phyloP scores from a whole-genome alignment of 2,797 vertebrate species.

The Catamblyrhynchus diadema region DNA sequence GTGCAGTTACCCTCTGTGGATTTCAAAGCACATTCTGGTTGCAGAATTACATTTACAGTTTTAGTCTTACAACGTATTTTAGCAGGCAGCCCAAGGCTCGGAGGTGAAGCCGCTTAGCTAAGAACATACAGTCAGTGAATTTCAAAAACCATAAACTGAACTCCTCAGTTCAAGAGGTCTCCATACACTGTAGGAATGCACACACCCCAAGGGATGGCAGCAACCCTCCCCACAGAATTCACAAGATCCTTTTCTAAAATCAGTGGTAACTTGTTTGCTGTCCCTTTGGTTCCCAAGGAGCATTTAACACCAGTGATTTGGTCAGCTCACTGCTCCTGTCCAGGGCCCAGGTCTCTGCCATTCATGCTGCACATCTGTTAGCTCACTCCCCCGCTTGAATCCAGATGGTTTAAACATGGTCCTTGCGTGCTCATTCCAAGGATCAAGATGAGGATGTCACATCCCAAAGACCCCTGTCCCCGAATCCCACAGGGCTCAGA shows the following conservation, averaged over 20 bases:
- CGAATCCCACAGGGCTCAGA: background rate
- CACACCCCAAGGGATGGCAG: background rate
- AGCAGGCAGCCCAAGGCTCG: background rate
- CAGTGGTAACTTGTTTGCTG: background rate
- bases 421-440: background rate
- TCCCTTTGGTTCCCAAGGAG: background rate
- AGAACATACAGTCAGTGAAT: background rate
- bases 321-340: background rate
- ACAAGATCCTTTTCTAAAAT: background rate
- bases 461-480: background rate
- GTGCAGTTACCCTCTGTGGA: background rate
- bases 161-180: background rate
- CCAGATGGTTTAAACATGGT: rapidly evolving
- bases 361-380: background rate
- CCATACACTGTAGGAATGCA: background rate
- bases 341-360: background rate
- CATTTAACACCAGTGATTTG: background rate
- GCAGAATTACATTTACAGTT: background rate
- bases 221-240: background rate
- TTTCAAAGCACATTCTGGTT: background rate
- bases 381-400: background rate
- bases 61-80: background rate
- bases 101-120: background rate
- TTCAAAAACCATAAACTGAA: background rate
- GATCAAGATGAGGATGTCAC: background rate